Conservation (phyloP, 2,797 vertebrate genomes). For the Ptychadena robeensis region DNA sequence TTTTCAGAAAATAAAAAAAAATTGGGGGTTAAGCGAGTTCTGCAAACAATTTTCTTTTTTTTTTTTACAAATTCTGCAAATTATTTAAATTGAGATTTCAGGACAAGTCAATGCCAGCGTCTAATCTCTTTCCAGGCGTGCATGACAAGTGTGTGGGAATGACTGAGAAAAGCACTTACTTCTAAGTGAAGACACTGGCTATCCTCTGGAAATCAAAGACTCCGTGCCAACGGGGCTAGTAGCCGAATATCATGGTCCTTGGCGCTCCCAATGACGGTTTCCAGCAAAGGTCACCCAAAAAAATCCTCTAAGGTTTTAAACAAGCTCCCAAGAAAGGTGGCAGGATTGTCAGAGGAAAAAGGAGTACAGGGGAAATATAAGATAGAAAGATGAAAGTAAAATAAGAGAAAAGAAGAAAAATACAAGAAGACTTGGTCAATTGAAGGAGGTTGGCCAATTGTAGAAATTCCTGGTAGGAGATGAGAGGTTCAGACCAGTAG, state of each 20-base stretch:
- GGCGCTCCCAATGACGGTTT: constrained; percentile 15
- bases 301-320: constrained; percentile 10
- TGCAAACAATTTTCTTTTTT: background rate
- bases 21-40: background rate
- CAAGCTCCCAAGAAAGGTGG: background rate
- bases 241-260: background rate
- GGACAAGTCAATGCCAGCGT: background rate
- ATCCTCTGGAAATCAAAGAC: background rate
- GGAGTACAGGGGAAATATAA: background rate
- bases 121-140: background rate
- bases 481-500: constrained; percentile 18
- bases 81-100: background rate
- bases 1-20: background rate
- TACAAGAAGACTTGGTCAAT: background rate
- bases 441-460: background rate
- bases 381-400: background rate
- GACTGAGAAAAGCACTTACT: constrained; percentile 14
- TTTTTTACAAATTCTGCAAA: background rate
- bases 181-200: constrained; percentile 23
- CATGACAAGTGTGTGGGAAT: background rate
- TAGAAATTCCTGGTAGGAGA: background rate
- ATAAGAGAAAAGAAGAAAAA: background rate
- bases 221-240: constrained; percentile 6
- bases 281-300: background rate
- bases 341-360: background rate